phyloP scores from a whole-genome alignment of 2,888 invertebrate genomes.

The Erannis defoliaria region DNA sequence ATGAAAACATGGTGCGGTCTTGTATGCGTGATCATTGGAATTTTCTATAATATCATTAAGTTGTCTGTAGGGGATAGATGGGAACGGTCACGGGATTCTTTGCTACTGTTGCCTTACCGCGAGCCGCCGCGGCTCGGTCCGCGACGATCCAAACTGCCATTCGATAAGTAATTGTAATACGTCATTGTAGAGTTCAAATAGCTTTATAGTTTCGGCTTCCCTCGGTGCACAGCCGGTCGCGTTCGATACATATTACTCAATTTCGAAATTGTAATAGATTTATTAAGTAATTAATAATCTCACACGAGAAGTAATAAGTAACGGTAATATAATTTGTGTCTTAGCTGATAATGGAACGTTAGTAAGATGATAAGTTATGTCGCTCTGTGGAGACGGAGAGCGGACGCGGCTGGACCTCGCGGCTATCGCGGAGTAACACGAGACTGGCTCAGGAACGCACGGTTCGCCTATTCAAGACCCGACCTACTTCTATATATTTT shows the following conservation, averaged over 20 bases:
- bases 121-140: conserved; percentile 24
- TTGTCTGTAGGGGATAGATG: conserved; percentile 53
- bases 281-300: conserved; percentile 84
- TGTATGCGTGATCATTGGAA: conserved; percentile 64
- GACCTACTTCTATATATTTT: conserved; percentile 64
- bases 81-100: conserved; percentile 58
- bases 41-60: conserved; percentile 53
- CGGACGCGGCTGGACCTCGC: conserved; percentile 47
- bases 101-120: conserved; percentile 77
- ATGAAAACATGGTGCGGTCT: conserved; percentile 67
- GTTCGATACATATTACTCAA: conserved; percentile 85
- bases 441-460: conserved; percentile 48
- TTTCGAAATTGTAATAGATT: conserved; percentile 85
- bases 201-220: conserved; percentile 79
- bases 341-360: conserved; percentile 83
- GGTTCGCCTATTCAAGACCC: conserved; percentile 45
- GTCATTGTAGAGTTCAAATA: conserved; percentile 38
- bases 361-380: conserved; percentile 82
- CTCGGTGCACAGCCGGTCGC: conserved; percentile 83
- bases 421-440: conserved; percentile 33
- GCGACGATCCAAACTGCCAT: conserved; percentile 84
- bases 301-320: conserved; percentile 80
- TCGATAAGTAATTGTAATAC: conserved; percentile 81
- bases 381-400: conserved; percentile 68
- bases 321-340: conserved; percentile 86